Base-by-base conservation (phyloP, 2,113 vertebrate species). In the Barbus barbus region DNA sequence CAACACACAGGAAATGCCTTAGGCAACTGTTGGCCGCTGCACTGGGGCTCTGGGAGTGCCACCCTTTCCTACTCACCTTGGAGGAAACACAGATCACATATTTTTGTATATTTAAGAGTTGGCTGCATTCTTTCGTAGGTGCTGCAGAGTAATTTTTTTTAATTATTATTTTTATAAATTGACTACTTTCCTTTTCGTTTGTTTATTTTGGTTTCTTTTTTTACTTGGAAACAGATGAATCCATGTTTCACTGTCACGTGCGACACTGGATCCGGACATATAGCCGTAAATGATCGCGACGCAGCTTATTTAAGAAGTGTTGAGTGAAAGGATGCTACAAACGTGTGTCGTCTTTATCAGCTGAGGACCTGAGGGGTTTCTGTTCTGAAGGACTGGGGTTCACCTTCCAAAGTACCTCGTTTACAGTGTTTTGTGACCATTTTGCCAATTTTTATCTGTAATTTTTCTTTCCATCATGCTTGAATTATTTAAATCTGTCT, bases 51-150 rank as follows among this genome's bases (percentile, higher is more conserved):
- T 94, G 90, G 89, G 93, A 94, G 95, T 94, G 90, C 95, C 93
- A 93, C 94, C 95, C 93, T 95, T 93, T 94, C 94, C 33, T 69
- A 69, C 95, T 93, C 93, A 94, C 95, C 95, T 94, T 83, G 84
- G 83, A 81, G 69, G 78, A 51, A 86, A 89, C 79, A 56, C 41
- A 89, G 87, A 90, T 91, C 84, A 92, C 95, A 93, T 99, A 99
- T 97, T 99, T 99, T 99, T 98, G 93, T 99, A 99, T 97, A 99
- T 97, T 96, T 96, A 95, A 98, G 95, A 94, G 94, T 96, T 95
- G 94, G 95, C 96, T 96, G 96, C 95, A 95, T 93, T 91, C 91
- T 95, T 92, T 95, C 95, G 90, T 95, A 93, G 92, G 91, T 93
- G 92, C 87, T 90, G 93, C 94, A 91, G 96, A 95, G 92, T 93